These are phyloP conservation scores for Ischnus inquisitorius DNA, from an alignment of 2,888 invertebrate species.

Conservation along the genomic window DNA sequence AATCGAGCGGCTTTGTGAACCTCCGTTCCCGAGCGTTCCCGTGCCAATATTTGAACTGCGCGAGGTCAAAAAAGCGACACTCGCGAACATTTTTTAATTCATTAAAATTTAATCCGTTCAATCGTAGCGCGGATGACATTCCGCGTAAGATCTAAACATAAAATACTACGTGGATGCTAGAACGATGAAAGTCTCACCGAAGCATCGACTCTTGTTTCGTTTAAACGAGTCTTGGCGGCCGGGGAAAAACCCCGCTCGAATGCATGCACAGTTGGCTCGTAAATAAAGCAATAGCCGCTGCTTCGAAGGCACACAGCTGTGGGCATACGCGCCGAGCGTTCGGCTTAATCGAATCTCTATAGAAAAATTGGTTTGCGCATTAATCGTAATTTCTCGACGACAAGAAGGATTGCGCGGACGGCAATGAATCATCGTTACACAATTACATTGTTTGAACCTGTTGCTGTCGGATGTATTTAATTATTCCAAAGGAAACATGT, in stretches of 20 bases:
- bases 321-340: background rate
- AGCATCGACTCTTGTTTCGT: background rate
- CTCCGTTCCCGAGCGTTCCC: background rate
- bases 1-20: background rate
- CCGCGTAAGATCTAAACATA: too few species aligned
- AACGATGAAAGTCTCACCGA: background rate
- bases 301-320: background rate
- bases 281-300: background rate
- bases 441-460: too few species aligned
- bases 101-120: background rate
- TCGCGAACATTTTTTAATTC: background rate
- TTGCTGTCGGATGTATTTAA: too few species aligned
- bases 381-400: too few species aligned
- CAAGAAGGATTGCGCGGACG: too few species aligned
- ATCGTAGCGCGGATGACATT: too few species aligned
- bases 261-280: background rate
- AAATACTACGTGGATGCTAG: background rate
- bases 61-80: background rate
- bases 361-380: too few species aligned
- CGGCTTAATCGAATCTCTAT: too few species aligned
- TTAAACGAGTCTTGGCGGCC: background rate
- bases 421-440: too few species aligned
- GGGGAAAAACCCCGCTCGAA: background rate
- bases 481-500: too few species aligned
- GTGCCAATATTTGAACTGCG: slow-evolving; percentile 8